Evolutionary conservation across 2,113 vertebrate species (phyloP).

Genomic region (Ophiodon elongatus): DNA sequence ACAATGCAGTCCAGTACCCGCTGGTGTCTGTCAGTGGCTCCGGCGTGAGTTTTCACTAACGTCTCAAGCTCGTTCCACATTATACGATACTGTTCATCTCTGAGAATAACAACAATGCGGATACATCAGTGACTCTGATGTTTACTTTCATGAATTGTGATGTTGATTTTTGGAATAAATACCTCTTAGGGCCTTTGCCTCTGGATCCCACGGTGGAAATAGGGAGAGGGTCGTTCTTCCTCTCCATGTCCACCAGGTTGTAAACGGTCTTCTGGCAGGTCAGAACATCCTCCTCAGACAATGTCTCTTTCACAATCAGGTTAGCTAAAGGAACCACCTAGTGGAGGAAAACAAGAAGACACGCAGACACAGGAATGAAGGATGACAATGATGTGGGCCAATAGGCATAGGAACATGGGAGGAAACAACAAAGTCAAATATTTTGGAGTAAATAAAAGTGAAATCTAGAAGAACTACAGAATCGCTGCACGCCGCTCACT

Average conservation of each 20-base stretch:
- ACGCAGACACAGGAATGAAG: background rate
- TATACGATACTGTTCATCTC: conserved; percentile 98
- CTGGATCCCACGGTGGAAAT: conserved; percentile 98
- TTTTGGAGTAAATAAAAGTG: too few species aligned
- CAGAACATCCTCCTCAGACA: conserved; percentile 96
- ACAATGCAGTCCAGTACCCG: conserved; percentile 94
- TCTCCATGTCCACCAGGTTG: conserved; percentile 98
- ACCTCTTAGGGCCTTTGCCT: conserved; percentile 99
- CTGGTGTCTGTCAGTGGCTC: conserved; percentile 93
- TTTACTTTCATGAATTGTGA: background rate
- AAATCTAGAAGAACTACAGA: background rate
- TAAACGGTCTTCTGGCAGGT: conserved; percentile 99
- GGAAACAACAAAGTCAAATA: background rate
- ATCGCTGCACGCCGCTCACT: conserved; percentile 82
- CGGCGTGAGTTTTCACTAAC: conserved; percentile 93
- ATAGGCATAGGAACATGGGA: background rate
- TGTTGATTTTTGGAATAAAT: conserved; percentile 4
- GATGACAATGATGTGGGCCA: background rate
- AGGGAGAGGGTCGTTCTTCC: conserved; percentile 97
- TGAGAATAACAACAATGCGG: conserved; percentile 49
- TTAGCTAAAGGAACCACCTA: conserved; percentile 97
- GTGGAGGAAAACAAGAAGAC: conserved; percentile 29
- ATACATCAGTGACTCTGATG: background rate
- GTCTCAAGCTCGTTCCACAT: conserved; percentile 99
- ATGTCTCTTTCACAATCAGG: conserved; percentile 94